Conservation (phyloP, 2,113 vertebrate species). For the Sturnira hondurensis region DNA sequence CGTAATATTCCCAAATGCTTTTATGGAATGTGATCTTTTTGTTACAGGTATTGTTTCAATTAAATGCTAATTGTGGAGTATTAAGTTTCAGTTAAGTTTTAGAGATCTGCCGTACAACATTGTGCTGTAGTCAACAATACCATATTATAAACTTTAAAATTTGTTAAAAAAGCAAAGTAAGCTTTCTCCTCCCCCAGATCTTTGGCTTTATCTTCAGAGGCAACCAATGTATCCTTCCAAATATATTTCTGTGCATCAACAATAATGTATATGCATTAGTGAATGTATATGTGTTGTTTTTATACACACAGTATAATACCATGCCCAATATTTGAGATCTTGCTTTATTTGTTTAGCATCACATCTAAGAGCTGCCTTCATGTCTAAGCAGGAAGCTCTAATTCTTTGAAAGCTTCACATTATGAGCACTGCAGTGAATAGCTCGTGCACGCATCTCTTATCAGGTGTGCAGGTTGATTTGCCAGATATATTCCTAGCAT, state of each 20-base stretch:
- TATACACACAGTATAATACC: neutral
- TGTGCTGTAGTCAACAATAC: neutral
- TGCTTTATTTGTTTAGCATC: neutral
- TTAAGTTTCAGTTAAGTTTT: neutral
- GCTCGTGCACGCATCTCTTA: neutral
- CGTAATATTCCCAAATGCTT: neutral
- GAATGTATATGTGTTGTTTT: neutral
- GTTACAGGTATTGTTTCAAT: neutral
- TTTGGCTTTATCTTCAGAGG: neutral
- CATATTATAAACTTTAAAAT: neutral
- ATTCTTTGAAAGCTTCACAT: neutral
- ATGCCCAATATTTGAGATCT: neutral
- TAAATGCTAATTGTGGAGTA: neutral
- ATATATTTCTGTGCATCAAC: neutral
- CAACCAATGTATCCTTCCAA: neutral
- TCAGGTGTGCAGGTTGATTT: neutral
- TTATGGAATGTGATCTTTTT: neutral
- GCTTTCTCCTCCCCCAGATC: neutral
- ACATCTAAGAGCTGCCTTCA: neutral
- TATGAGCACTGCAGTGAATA: neutral
- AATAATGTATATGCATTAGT: neutral
- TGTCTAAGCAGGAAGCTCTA: neutral
- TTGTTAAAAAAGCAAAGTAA: constrained; percentile 2
- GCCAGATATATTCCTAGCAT: neutral
- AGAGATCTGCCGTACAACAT: neutral